Evolutionary conservation across 2,113 vertebrate species (phyloP).

Genomic region (Lontra canadensis): DNA sequence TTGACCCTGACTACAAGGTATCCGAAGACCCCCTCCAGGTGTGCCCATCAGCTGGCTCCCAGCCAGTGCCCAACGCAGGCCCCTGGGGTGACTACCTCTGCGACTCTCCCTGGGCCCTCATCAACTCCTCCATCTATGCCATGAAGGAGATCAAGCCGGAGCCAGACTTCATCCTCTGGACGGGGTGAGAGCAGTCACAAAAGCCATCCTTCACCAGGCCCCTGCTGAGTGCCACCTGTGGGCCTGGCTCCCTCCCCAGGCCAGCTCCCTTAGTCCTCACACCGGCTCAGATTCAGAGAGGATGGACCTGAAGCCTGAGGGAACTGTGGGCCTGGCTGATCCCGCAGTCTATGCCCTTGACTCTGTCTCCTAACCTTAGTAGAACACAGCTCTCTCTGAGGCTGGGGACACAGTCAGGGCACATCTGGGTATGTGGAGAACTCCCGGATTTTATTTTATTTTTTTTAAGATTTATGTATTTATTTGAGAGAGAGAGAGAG

Average conservation of each 20-base stretch:
- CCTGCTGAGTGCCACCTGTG: not conserved
- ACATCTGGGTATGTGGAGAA: not conserved
- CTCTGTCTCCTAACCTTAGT: not conserved
- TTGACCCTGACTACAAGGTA: conserved; percentile 88
- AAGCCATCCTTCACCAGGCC: rapidly evolving
- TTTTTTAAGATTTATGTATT: not conserved
- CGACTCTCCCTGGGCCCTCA: conserved; percentile 92
- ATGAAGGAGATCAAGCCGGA: conserved; percentile 88
- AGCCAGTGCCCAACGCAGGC: conserved; percentile 84
- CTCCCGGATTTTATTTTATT: not conserved
- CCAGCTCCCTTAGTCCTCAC: not conserved
- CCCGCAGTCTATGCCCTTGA: not conserved
- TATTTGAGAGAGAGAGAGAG: not conserved
- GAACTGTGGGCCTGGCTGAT: not conserved
- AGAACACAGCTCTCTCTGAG: not conserved
- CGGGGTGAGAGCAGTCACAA: conserved; percentile 86
- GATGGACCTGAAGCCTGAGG: not conserved
- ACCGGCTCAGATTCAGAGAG: not conserved
- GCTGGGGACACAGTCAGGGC: not conserved
- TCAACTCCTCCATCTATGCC: conserved; percentile 87
- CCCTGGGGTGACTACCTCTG: conserved; percentile 92
- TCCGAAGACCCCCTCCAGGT: conserved; percentile 78
- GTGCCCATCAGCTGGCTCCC: conserved; percentile 89
- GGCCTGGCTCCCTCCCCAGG: not conserved
- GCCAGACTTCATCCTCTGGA: conserved; percentile 97